A percentile compares a stretch with the other conserved stretches of the same genome.
Conservation (phyloP, 2,113 vertebrate species). For the Ibidorhyncha struthersii region DNA sequence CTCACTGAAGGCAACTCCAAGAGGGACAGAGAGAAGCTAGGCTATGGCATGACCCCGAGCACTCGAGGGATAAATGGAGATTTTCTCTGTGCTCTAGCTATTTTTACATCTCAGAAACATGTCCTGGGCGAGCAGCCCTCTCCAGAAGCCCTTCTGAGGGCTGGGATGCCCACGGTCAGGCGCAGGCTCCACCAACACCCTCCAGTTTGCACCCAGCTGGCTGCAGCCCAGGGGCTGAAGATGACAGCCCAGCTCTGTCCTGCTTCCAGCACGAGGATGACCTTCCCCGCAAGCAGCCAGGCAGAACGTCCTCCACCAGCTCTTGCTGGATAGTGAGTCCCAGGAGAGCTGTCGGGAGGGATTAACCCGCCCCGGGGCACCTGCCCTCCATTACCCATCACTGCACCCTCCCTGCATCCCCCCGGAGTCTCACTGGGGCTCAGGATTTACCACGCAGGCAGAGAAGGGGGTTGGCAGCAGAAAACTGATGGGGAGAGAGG, state of each 20-base stretch:
- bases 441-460: background rate
- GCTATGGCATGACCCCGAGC: background rate
- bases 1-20: background rate
- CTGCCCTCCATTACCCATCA: background rate
- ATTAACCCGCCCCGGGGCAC: background rate
- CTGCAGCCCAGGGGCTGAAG: background rate
- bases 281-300: background rate
- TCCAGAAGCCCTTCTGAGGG: background rate
- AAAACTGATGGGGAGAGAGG: background rate
- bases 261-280: background rate
- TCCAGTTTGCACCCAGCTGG: background rate
- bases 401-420: background rate
- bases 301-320: conserved; percentile 16
- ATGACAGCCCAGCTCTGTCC: background rate
- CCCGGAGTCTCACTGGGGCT: background rate
- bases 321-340: background rate
- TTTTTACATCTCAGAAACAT: background rate
- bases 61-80: background rate
- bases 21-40: fast-evolving
- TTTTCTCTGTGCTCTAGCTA: background rate
- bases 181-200: background rate
- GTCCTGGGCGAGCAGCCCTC: background rate
- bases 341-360: background rate
- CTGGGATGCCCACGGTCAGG: background rate
- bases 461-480: background rate